Conservation (phyloP, 1,140 invertebrate species). For the Brachionus plicatilis region DNA sequence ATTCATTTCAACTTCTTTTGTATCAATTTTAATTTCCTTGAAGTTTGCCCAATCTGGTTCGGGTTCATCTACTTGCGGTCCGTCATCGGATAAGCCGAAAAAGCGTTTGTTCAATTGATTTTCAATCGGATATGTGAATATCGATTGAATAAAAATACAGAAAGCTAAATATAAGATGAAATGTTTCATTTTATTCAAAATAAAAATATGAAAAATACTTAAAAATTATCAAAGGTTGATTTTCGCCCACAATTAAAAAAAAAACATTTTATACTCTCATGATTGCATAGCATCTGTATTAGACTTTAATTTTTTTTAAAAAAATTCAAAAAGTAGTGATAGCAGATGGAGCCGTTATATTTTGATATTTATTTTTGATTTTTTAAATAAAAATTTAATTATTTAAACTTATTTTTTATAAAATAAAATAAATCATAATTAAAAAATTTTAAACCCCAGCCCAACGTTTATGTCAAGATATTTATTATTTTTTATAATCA, state of each 20-base stretch:
- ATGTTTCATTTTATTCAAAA: background rate
- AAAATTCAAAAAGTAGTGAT: too few relatives aligned
- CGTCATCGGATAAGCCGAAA: background rate
- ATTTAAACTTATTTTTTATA: too few relatives aligned
- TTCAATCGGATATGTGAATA: background rate
- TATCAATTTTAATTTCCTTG: background rate
- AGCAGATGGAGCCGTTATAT: too few relatives aligned
- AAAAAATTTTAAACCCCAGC: too few relatives aligned
- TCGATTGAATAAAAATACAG: background rate
- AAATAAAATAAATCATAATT: too few relatives aligned
- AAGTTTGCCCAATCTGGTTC: constrained; percentile 17
- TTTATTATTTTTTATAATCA: too few relatives aligned
- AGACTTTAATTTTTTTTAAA: background rate
- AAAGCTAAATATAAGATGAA: background rate
- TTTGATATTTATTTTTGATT: too few relatives aligned
- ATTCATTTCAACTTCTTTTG: constrained; percentile 15
- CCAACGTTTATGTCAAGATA: too few relatives aligned
- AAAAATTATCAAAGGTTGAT: background rate
- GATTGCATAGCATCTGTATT: background rate
- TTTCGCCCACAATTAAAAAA: background rate
- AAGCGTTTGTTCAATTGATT: background rate
- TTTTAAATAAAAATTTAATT: too few relatives aligned
- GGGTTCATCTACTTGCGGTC: background rate
- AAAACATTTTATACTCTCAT: background rate
- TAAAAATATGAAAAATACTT: background rate